Evolutionary conservation across 2,888 invertebrate genomes (phyloP), one percentile per base, ranked within the genome.

Genomic region (Cyclophora punctaria): DNA sequence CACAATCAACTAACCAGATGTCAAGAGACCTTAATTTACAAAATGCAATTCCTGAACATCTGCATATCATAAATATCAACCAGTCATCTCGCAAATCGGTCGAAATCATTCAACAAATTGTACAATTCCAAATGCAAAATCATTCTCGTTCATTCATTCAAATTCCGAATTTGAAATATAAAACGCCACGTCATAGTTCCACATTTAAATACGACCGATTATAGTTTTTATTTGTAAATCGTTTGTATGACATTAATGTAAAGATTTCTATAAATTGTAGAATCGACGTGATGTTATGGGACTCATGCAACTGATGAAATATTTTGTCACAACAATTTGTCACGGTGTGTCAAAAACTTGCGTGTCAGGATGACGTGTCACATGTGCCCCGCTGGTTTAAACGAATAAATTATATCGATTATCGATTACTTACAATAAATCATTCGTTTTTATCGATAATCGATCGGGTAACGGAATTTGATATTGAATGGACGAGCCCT

Each of bases 261-360:
- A 42, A 40, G 34, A 5, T 42, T 54, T 51, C 46, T 51, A 51
- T 44, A 45, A 53, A 45, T 52, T 46, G 48, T 2, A 34, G 7
- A 44, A 44, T 20, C 6, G 57, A 57, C 59, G 58, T 61, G 59
- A 59, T 56, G 53, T 61, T 59, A 50, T 57, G 79, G 81, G 83
- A 74, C 78, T 80, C 78, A 83, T 69, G 81, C 81, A 83, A 82
- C 83, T 85, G 86, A 83, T 88, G 86, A 87, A 88, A 88, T 88
- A 86, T 88, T 87, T 86, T 87, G 88, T 87, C 88, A 88, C 75
- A 86, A 87, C 83, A 87, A 88, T 88, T 88, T 83, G 88, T 88
- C 84, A 87, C 67, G 81, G 75, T 61, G 70, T 81, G 87, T 85
- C 85, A 76, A 58, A 73, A 78, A 81, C 63, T 71, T 65, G 79